Percentiles rank a stretch among this genome's conserved stretches.
Conservation (phyloP, 2,888 invertebrate species). For the Mesorhabditis belari region DNA sequence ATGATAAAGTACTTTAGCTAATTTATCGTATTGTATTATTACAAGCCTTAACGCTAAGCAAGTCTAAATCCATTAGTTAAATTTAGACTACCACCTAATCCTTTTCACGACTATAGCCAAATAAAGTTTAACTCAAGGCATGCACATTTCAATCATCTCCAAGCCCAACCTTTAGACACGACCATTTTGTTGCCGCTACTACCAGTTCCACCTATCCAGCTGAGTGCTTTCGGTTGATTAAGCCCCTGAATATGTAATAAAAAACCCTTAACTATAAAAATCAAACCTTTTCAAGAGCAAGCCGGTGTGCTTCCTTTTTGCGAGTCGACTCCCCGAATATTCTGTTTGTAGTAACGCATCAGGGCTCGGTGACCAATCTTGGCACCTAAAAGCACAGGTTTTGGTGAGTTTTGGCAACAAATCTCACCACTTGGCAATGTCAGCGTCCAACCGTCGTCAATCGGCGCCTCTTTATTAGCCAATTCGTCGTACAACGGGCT, state of each 20-base stretch:
- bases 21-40: slow-evolving; percentile 8
- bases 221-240: slow-evolving; percentile 69
- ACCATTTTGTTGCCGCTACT: no score
- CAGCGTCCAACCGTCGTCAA: slow-evolving; percentile 76
- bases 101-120: no score
- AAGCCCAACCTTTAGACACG: no score
- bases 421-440: slow-evolving; percentile 71
- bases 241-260: no score
- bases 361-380: slow-evolving; percentile 86
- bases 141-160: not conserved
- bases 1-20: no score
- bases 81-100: no score
- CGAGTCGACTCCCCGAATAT: slow-evolving; percentile 40
- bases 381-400: slow-evolving; percentile 62
- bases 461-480: slow-evolving; percentile 66
- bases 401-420: not conserved
- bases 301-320: slow-evolving; percentile 21
- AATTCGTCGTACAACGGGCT: slow-evolving; percentile 57
- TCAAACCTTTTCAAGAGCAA: slow-evolving; percentile 48
- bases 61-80: no score
- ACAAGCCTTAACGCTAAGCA: not conserved
- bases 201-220: slow-evolving; percentile 79
- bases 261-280: no score
- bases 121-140: not conserved
- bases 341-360: slow-evolving; percentile 72